Evolutionary conservation across 2,888 invertebrate genomes (phyloP), one percentile per base, ranked within the genome.

Genomic region (Leptura quadrifasciata): DNA sequence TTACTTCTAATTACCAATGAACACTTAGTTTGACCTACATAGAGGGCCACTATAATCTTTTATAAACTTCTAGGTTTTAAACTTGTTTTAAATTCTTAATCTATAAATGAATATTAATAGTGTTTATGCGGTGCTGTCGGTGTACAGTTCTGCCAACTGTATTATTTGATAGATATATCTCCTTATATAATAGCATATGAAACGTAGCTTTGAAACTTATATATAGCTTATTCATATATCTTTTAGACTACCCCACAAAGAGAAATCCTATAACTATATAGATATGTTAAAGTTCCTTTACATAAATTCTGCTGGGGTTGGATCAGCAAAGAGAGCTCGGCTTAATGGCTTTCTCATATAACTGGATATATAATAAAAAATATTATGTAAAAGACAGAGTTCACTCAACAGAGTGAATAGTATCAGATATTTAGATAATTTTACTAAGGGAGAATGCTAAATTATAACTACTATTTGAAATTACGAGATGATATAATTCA

Each of bases 321-420:
- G n/a, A 47, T 47, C 47, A 47, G 47, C 47, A 47, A n/a, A 47
- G 47, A n/a, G 47, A 47, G n/a, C 47, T n/a, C 47, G 47, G n/a
- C 47, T 47, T 47, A 47, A 47, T 47, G 47, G 47, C 47, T 47
- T 47, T 47, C 47, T 47, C 47, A 47, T 47, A 47, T n/a, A 47
- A 47, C 47, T 47, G n/a, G 47, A 47, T n/a, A 47, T 47, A 47
- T n/a, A 47, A 47, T 47, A 47, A 47, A 47, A 47, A n/a, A n/a
- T 4, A 47, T 47, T 47, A 47, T 47, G 47, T 47, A n/a, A n/a
- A 47, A 47, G 47, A 47, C 47, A 47, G 15, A 47, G n/a, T 12
- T 47, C n/a, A 39, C 39, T 39, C 12, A 39, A 39, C 39, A 15
- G 1, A 39, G 39, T 39, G 1, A 10, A 12, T 6, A 39, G 39